Conservation (phyloP, 2,888 invertebrate species). For the Plagiodera versicolora region DNA sequence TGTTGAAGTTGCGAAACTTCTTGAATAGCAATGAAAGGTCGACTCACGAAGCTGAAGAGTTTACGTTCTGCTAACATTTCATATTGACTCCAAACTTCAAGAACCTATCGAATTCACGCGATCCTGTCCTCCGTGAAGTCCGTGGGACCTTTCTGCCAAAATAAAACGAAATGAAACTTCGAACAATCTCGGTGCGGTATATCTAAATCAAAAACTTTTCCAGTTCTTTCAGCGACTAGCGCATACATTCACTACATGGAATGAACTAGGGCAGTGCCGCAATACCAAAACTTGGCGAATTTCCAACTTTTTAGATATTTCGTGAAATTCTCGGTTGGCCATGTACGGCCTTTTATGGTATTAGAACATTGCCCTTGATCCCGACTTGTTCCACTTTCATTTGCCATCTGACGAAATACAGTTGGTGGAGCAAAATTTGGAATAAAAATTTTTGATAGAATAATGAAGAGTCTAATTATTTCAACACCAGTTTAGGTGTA, state of each 20-base stretch:
- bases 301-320: constrained; percentile 15
- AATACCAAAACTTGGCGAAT: constrained; percentile 13
- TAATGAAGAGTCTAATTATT: no score
- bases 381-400: not conserved
- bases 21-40: no score
- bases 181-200: constrained; percentile 5
- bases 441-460: no score
- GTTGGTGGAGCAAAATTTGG: no score
- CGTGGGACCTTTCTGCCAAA: not conserved
- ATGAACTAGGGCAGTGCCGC: not conserved
- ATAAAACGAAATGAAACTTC: constrained; percentile 4
- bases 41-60: no score
- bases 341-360: not conserved
- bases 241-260: constrained; percentile 13
- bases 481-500: no score
- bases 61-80: no score
- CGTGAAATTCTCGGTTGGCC: not conserved
- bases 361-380: not conserved
- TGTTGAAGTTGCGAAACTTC: no score
- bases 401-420: not conserved
- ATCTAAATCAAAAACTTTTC: constrained; percentile 15
- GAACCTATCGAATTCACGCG: no score
- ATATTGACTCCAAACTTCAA: no score
- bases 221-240: constrained; percentile 8
- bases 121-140: no score